phyloP scores from a whole-genome alignment of 2,113 vertebrate species.

The Bubalus kerabau region DNA sequence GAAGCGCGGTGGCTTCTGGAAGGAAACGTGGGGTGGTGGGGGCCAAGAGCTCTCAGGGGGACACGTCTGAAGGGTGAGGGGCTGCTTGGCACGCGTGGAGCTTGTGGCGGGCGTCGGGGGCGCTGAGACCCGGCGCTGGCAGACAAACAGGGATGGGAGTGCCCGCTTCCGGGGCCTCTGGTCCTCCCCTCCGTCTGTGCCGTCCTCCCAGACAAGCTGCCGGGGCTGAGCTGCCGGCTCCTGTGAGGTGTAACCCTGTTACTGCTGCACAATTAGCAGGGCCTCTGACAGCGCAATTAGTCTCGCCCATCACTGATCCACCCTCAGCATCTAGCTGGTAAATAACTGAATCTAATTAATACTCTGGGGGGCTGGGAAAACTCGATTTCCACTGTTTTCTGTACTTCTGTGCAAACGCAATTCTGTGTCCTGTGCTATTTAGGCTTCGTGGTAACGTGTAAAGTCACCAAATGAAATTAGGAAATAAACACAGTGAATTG shows the following conservation, averaged over 20 bases:
- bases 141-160: rapidly evolving
- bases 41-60: background rate
- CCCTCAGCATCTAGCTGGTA: background rate
- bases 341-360: background rate
- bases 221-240: background rate
- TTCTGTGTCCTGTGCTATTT: background rate
- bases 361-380: background rate
- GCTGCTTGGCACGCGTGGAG: rapidly evolving
- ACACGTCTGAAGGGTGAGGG: rapidly evolving
- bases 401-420: background rate
- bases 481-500: background rate
- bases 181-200: rapidly evolving
- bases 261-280: rapidly evolving
- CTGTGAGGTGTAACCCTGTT: rapidly evolving
- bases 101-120: rapidly evolving
- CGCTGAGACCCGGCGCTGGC: rapidly evolving
- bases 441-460: background rate
- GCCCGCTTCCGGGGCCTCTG: rapidly evolving
- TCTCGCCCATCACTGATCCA: background rate
- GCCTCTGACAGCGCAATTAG: rapidly evolving
- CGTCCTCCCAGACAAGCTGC: rapidly evolving
- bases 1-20: background rate
- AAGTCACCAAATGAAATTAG: conserved; percentile 13
- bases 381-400: background rate
- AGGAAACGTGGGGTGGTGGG: background rate